phyloP scores from a whole-genome alignment of 2,113 vertebrate genomes.

The Malurus melanocephalus region DNA sequence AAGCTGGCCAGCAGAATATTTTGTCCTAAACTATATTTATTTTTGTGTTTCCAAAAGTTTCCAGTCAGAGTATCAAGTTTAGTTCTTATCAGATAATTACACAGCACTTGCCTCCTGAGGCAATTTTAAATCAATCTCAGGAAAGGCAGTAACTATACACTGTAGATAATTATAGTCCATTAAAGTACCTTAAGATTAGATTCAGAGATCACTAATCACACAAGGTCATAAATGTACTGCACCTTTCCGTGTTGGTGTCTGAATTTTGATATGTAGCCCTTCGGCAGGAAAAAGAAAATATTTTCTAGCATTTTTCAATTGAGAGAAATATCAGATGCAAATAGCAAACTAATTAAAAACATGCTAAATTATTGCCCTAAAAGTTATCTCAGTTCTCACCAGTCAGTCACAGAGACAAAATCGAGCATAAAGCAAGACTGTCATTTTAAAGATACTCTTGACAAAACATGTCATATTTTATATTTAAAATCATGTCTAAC shows the following conservation, averaged over 20 bases:
- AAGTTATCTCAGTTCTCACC: background rate
- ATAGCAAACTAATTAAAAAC: conserved; percentile 42
- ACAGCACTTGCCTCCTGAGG: conserved; percentile 62
- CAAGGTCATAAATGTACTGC: conserved; percentile 66
- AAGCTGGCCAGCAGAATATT: conserved; percentile 30
- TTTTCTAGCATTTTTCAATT: background rate
- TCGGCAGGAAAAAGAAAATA: background rate
- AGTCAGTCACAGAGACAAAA: background rate
- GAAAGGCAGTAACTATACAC: conserved; percentile 68
- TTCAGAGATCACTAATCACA: conserved; percentile 70
- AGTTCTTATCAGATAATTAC: conserved; percentile 74
- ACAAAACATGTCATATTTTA: conserved; percentile 50
- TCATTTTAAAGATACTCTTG: conserved; percentile 36
- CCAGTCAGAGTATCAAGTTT: conserved; percentile 64
- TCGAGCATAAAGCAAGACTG: background rate
- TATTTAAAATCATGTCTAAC: conserved; percentile 31
- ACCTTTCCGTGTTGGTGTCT: conserved; percentile 29
- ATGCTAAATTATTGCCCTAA: conserved; percentile 27
- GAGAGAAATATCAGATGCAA: conserved; percentile 15
- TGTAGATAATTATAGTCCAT: conserved; percentile 72
- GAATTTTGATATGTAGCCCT: conserved; percentile 52
- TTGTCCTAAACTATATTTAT: conserved; percentile 63
- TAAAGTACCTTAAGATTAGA: conserved; percentile 71
- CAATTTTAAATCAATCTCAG: conserved; percentile 72
- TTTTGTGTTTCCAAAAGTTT: conserved; percentile 62